phyloP scores from a whole-genome alignment of 2,888 invertebrate genomes.

The Nymphalis urticae region DNA sequence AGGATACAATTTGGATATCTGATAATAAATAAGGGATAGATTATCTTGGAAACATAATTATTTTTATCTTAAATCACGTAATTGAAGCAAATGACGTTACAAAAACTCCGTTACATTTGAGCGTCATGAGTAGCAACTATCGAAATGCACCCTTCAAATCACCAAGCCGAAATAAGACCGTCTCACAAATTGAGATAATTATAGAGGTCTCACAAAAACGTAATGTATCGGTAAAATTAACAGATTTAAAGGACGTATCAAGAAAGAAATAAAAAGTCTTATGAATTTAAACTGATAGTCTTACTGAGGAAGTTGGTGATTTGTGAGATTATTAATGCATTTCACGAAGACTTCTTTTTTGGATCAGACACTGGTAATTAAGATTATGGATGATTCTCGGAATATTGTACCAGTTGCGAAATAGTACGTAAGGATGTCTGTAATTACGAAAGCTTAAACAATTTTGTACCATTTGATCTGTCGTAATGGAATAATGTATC shows the following conservation, averaged over 20 bases:
- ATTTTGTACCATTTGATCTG: background rate
- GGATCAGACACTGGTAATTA: conserved; percentile 16
- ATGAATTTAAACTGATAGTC: conserved; percentile 29
- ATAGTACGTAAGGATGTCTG: background rate
- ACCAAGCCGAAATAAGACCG: background rate
- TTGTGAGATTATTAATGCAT: conserved; percentile 22
- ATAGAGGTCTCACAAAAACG: background rate
- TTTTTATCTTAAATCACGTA: too few species aligned
- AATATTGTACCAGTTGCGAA: background rate
- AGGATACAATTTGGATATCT: too few species aligned
- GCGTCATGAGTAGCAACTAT: background rate
- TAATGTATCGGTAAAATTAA: conserved; percentile 8
- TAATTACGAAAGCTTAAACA: background rate
- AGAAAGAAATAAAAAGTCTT: conserved; percentile 18
- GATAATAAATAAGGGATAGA: too few species aligned
- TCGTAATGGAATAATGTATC: conserved; percentile 7
- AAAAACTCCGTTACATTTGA: too few species aligned
- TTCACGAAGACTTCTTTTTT: conserved; percentile 16
- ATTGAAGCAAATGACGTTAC: too few species aligned
- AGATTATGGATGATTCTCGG: conserved; percentile 17
- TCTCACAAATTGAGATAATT: conserved; percentile 9
- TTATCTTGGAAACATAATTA: too few species aligned
- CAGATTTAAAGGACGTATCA: conserved; percentile 4
- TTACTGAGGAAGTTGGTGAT: conserved; percentile 22
- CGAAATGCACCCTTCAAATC: background rate